Evolutionary conservation across 2,888 invertebrate genomes (phyloP), one percentile per base, ranked within the genome.

Genomic region (Eupithecia subumbrata): DNA sequence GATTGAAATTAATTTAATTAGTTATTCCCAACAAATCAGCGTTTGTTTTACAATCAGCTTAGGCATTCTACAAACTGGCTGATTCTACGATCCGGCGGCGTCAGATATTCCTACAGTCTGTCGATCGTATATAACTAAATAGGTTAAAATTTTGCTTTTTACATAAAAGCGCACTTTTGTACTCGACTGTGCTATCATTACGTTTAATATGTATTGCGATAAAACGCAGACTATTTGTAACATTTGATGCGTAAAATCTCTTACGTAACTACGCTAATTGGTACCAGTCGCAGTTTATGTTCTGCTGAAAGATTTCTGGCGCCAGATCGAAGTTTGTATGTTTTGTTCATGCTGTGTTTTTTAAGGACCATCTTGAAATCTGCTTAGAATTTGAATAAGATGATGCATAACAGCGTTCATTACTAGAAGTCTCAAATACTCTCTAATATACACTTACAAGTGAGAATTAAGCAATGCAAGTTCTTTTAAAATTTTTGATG

Each of bases 181-280:
- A 3, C 66, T n/a, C 37, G 66, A n/a, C 48, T 71, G 71, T 73
- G 52, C 56, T 73, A 66, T 60, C 63, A 7, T 73, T 66, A 74
- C 76, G 73, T 71, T 72, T 74, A 43, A 73, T 69, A 69, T 75
- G 73, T 66, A 56, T 43, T 69, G 37, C 40, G 74, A 77, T 74
- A 48, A 60, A 68, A 67, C 60, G 60, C 72, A 72, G 72, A 72
- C 74, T 77, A 63, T 72, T 74, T 56, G 37, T n/a, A 67, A 67
- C 37, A 74, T 30, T 67, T 60, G 70, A 63, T 68, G 77, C 70
- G 70, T 72, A 63, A 71, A 76, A 71, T 67, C 43, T 45, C 40
- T 74, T 76, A 40, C 69, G 66, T n/a, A 71, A 74, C 16, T 70
- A 60, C 63, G 45, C 70, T 66, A 63, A 66, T 66, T 64, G 60